Conservation (phyloP, 1,140 invertebrate species). For the Parapsyche elsis region DNA sequence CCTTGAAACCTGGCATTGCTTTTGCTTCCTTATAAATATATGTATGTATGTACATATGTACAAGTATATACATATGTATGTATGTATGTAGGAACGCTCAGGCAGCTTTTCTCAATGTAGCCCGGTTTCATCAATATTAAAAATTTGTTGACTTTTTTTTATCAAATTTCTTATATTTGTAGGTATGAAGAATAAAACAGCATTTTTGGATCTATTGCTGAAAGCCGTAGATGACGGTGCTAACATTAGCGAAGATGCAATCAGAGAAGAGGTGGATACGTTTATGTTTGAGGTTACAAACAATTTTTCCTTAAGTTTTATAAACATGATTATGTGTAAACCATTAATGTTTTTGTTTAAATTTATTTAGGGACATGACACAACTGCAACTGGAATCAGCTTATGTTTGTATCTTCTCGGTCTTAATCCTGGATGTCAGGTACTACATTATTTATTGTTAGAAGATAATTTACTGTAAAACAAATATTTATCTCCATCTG, state of each 20-base stretch:
- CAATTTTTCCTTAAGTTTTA: not conserved
- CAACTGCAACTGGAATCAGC: slow-evolving; percentile 70
- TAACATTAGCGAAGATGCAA: slow-evolving; percentile 72
- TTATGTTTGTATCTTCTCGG: slow-evolving; percentile 72
- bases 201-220: slow-evolving; percentile 82
- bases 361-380: slow-evolving; percentile 77
- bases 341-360: not conserved
- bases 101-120: too few relatives aligned
- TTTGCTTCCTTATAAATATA: too few relatives aligned
- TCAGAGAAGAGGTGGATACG: slow-evolving; percentile 86
- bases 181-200: slow-evolving; percentile 69
- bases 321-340: not conserved
- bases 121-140: too few relatives aligned
- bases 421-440: slow-evolving; percentile 70
- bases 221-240: slow-evolving; percentile 69
- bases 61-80: too few relatives aligned
- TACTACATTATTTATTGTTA: slow-evolving; percentile 47
- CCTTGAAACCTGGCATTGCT: too few relatives aligned
- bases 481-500: too few relatives aligned
- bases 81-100: too few relatives aligned
- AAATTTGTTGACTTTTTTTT: too few relatives aligned
- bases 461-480: too few relatives aligned
- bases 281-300: slow-evolving; percentile 81
- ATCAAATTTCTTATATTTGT: slow-evolving; percentile 4
- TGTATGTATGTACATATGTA: too few relatives aligned